These are phyloP conservation scores for Xiphophorus couchianus DNA, from an alignment of 2,113 vertebrate genomes.

Conservation along the genomic window DNA sequence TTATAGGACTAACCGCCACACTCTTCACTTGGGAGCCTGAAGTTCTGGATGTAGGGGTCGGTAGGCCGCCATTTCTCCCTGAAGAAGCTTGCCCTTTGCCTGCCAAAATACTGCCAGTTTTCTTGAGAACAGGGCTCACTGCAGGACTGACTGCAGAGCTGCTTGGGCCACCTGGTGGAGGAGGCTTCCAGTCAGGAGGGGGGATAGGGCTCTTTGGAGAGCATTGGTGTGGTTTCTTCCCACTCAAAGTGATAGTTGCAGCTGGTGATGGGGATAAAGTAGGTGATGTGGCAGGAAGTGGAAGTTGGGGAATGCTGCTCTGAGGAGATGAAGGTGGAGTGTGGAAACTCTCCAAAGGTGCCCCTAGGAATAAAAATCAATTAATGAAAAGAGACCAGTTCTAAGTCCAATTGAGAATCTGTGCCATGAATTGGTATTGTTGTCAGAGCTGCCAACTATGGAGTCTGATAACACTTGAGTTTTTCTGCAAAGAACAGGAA, in stretches of 20 bases:
- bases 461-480: not conserved
- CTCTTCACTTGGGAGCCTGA: slow-evolving; percentile 27
- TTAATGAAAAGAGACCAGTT: not conserved
- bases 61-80: slow-evolving; percentile 52
- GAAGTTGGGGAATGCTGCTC: slow-evolving; percentile 17
- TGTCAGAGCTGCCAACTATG: not conserved
- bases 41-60: slow-evolving; percentile 47
- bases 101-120: slow-evolving; percentile 16
- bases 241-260: slow-evolving; percentile 6
- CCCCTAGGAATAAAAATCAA: slow-evolving; percentile 38
- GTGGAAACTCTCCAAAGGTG: slow-evolving; percentile 69
- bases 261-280: slow-evolving; percentile 35
- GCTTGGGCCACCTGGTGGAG: slow-evolving; percentile 17
- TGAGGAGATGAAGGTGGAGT: slow-evolving; percentile 71
- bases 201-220: slow-evolving; percentile 23
- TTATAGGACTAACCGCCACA: slow-evolving; percentile 33
- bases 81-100: slow-evolving; percentile 24
- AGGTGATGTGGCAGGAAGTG: slow-evolving; percentile 18
- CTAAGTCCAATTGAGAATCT: not conserved
- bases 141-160: slow-evolving; percentile 16
- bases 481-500: not conserved
- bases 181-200: slow-evolving; percentile 48
- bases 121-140: slow-evolving; percentile 16
- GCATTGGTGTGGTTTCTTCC: slow-evolving; percentile 34
- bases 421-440: no score